A percentile compares a stretch with the other conserved stretches of the same genome.
Evolutionary conservation across 2,888 invertebrate genomes (phyloP).

Genomic region (Eilema griseolum): DNA sequence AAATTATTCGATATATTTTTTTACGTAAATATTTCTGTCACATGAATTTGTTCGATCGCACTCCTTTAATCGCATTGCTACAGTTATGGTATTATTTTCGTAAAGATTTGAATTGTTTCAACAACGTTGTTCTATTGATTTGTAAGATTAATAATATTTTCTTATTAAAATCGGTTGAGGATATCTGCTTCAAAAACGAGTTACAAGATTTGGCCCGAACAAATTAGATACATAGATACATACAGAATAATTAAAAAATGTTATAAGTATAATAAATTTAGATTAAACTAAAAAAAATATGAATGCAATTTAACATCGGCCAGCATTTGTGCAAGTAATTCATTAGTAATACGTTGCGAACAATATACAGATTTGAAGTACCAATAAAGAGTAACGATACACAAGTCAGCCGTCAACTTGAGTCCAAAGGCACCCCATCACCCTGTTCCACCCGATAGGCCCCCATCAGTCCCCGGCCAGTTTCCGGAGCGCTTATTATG

Average conservation of each 20-base stretch:
- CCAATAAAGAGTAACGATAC: constrained; percentile 45
- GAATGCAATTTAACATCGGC: background rate
- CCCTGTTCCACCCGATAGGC: constrained; percentile 11
- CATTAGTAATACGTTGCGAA: background rate
- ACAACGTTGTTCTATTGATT: background rate
- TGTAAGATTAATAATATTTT: background rate
- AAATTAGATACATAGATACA: too few species aligned
- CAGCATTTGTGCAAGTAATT: background rate
- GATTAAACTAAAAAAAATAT: background rate
- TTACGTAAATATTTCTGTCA: constrained; percentile 14
- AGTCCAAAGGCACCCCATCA: constrained; percentile 27
- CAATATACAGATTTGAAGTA: constrained; percentile 44
- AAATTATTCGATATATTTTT: constrained; percentile 32
- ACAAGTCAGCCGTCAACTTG: constrained; percentile 53
- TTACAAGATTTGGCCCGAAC: too few species aligned
- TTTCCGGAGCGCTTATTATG: constrained; percentile 50
- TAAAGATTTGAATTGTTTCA: background rate
- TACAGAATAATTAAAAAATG: background rate
- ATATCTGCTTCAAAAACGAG: too few species aligned
- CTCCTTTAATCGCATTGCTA: background rate
- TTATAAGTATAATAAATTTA: too few species aligned
- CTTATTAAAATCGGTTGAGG: too few species aligned
- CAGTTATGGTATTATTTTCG: background rate
- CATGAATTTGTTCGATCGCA: constrained; percentile 17
- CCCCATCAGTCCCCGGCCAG: constrained; percentile 35